Evolutionary conservation across 2,888 invertebrate species (phyloP).

Genomic region (Protonemura montana): DNA sequence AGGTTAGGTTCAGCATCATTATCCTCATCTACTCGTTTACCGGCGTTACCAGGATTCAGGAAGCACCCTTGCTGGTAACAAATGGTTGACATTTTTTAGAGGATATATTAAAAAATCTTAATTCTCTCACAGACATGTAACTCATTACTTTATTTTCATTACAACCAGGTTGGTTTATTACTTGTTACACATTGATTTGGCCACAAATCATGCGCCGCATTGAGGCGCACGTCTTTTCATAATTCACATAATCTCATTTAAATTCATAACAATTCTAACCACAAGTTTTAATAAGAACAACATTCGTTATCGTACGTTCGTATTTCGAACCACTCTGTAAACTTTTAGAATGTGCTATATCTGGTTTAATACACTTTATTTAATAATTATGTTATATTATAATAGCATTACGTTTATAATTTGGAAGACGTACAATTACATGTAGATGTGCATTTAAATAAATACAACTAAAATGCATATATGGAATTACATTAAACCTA

Average conservation of each 20-base stretch:
- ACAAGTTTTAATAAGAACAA: background rate
- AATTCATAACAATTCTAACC: background rate
- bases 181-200: background rate
- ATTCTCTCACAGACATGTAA: background rate
- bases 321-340: background rate
- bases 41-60: too few species aligned
- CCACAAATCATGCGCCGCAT: background rate
- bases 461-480: background rate
- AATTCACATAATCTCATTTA: background rate
- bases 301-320: background rate
- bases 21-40: too few species aligned
- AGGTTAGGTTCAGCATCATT: too few species aligned
- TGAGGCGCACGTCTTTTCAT: background rate
- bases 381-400: background rate
- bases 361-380: background rate
- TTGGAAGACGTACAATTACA: constrained; percentile 29
- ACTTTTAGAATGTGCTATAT: background rate
- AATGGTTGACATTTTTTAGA: too few species aligned
- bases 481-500: background rate
- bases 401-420: constrained; percentile 1
- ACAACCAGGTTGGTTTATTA: background rate
- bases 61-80: too few species aligned
- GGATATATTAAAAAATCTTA: too few species aligned
- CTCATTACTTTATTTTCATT: background rate
- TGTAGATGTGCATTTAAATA: background rate